phyloP scores from a whole-genome alignment of 2,888 invertebrate species.

The Epinotia brunnichana region DNA sequence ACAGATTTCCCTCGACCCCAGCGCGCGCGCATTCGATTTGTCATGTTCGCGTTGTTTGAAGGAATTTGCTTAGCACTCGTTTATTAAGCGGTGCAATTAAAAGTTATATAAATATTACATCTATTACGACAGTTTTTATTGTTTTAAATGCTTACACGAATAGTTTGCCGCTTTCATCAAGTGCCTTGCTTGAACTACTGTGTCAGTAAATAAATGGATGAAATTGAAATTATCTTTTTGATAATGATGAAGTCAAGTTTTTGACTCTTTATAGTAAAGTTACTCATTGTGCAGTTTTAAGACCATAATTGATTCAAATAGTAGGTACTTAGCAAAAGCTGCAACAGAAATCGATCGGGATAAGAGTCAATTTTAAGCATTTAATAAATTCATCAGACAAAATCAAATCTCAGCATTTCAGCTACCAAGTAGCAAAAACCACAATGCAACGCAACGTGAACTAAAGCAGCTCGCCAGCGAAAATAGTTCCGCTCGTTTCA shows the following conservation, averaged over 20 bases:
- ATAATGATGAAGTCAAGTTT: not conserved
- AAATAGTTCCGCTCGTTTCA: conserved; percentile 46
- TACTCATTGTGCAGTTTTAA: too few relatives aligned
- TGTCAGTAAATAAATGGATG: not conserved
- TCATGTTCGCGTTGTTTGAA: conserved; percentile 59
- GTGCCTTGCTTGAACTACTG: not conserved
- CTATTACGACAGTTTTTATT: conserved; percentile 45
- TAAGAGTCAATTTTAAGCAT: not conserved
- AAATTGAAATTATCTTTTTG: not conserved
- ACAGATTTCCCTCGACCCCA: conserved; percentile 66
- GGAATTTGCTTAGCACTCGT: conserved; percentile 55
- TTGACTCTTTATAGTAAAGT: not conserved
- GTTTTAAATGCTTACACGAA: conserved; percentile 44
- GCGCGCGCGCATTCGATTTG: conserved; percentile 56
- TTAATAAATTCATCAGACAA: not conserved
- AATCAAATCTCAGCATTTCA: not conserved
- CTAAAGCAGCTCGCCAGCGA: conserved; percentile 8
- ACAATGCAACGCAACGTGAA: not conserved
- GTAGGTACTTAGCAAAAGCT: not conserved
- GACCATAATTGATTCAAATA: too few relatives aligned
- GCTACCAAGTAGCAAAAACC: conserved; percentile 30
- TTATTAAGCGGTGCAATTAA: conserved; percentile 52
- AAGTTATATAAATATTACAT: conserved; percentile 49
- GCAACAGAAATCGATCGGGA: not conserved
- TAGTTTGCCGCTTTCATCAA: conserved; percentile 39